Conservation (phyloP, 1,140 invertebrate species). For the Atta colombica region DNA sequence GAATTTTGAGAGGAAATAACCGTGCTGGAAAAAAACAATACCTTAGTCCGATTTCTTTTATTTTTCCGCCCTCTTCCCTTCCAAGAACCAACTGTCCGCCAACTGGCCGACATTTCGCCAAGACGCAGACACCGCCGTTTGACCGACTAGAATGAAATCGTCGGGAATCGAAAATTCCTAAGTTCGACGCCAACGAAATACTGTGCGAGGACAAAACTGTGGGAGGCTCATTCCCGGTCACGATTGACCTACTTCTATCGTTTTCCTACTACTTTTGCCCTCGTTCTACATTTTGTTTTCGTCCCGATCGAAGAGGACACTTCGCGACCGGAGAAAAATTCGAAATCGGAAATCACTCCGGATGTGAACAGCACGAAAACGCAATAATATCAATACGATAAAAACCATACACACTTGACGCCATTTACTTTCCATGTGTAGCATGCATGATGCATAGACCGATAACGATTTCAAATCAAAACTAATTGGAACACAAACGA, state of each 20-base stretch:
- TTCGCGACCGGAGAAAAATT: not conserved
- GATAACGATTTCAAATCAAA: constrained; percentile 66
- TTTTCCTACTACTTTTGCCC: constrained; percentile 36
- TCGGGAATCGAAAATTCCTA: constrained; percentile 67
- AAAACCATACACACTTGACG: not conserved
- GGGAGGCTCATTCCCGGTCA: constrained; percentile 62
- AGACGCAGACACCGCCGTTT: constrained; percentile 64
- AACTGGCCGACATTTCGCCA: constrained; percentile 58
- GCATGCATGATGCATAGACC: constrained; percentile 46
- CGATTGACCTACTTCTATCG: constrained; percentile 44
- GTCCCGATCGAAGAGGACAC: constrained; percentile 6
- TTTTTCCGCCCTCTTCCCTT: not conserved
- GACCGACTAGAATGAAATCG: constrained; percentile 61
- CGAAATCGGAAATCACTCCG: constrained; percentile 25
- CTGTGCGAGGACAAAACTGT: constrained; percentile 39
- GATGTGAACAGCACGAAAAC: not conserved
- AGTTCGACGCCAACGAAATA: constrained; percentile 51
- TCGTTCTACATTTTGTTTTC: constrained; percentile 42
- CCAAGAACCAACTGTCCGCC: constrained; percentile 3
- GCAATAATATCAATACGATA: constrained; percentile 56
- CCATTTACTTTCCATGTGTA: constrained; percentile 10
- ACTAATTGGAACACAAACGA: constrained; percentile 50
- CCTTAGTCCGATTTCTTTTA: constrained; percentile 24
- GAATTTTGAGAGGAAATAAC: constrained; percentile 62
- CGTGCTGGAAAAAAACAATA: constrained; percentile 54